Conservation (phyloP, 2,113 vertebrate species). For the Chrysochloris asiatica region DNA sequence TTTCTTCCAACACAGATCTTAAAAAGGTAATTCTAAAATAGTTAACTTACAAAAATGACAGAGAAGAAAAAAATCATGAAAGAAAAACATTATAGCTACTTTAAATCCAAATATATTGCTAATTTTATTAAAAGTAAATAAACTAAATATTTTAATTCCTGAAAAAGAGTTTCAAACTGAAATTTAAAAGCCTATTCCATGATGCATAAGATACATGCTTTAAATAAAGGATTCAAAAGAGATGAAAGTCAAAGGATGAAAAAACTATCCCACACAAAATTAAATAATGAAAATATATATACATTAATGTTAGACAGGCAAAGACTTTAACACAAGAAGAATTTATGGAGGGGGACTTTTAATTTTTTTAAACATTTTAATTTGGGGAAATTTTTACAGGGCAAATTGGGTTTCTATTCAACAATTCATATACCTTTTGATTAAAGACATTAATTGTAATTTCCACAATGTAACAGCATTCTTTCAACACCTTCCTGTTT, state of each 20-base stretch:
- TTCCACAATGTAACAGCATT: too few relatives aligned
- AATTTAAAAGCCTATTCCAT: not conserved
- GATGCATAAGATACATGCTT: not conserved
- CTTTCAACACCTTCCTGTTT: too few relatives aligned
- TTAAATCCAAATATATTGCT: not conserved
- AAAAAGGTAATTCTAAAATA: not conserved
- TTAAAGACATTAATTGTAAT: too few relatives aligned
- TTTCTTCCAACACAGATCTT: not conserved
- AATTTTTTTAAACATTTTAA: too few relatives aligned
- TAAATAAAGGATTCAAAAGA: not conserved
- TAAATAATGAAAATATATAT: not conserved
- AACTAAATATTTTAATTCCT: too few relatives aligned
- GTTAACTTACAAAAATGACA: not conserved
- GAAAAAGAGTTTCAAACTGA: slow-evolving; percentile 1
- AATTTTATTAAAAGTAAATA: too few relatives aligned
- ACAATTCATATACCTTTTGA: too few relatives aligned
- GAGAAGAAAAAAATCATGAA: not conserved
- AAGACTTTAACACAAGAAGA: not conserved
- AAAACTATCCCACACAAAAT: not conserved
- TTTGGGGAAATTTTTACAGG: too few relatives aligned
- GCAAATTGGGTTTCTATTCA: too few relatives aligned
- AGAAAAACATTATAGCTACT: not conserved
- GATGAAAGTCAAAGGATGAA: not conserved
- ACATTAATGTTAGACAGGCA: not conserved
- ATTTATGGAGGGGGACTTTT: too few relatives aligned